These are phyloP conservation scores for Amblyteles armatorius DNA, from an alignment of 2,888 invertebrate species.

Conservation along the genomic window DNA sequence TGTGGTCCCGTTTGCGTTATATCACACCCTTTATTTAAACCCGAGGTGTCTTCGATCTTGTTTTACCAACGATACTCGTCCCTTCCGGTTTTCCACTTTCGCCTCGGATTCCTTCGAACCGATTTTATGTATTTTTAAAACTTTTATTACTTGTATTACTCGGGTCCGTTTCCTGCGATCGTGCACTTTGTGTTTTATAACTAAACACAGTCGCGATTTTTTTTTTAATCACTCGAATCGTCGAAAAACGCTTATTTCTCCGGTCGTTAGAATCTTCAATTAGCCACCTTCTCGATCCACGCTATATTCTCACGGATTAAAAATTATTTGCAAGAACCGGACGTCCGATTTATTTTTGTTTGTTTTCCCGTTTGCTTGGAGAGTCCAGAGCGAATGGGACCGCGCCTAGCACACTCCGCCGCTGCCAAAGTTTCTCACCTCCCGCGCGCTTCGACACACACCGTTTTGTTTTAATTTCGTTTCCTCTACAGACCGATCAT, in stretches of 20 bases:
- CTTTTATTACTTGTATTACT: not conserved
- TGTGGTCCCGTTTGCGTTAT: constrained; percentile 40
- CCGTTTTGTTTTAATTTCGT: not conserved
- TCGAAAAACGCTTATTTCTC: not conserved
- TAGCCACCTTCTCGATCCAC: not conserved
- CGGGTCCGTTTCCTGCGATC: constrained; percentile 1
- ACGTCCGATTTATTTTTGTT: not conserved
- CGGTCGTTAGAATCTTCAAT: not conserved
- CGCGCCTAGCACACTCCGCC: constrained; percentile 27
- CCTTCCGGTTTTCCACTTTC: constrained; percentile 4
- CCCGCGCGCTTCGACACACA: not conserved
- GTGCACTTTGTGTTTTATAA: constrained; percentile 3
- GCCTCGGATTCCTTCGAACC: not conserved
- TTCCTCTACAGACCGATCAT: constrained; percentile 1
- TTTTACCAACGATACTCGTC: not conserved
- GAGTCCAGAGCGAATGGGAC: not conserved
- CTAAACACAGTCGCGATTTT: not conserved
- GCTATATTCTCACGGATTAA: not conserved
- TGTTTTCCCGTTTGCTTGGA: not conserved
- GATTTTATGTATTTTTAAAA: not conserved
- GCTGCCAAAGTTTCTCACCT: constrained; percentile 15
- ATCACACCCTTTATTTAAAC: constrained; percentile 10
- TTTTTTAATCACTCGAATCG: not conserved
- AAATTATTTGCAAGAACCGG: not conserved
- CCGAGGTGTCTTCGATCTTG: constrained; percentile 10